Percentiles rank a stretch among this genome's conserved stretches.
These are phyloP conservation scores for Agrochola lychnidis DNA, from an alignment of 2,888 invertebrate species.

Conservation along the genomic window DNA sequence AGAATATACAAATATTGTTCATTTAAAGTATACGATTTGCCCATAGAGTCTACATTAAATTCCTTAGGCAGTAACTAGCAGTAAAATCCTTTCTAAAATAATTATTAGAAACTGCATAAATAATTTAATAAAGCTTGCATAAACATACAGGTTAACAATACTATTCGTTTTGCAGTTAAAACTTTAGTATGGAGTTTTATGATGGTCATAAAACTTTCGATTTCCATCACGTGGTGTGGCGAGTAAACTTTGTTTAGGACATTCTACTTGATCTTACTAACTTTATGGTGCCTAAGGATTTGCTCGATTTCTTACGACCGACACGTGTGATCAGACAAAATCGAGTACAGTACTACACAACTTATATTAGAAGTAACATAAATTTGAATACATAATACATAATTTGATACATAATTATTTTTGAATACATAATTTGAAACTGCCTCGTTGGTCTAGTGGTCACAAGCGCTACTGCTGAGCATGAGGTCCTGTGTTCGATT, in stretches of 20 bases:
- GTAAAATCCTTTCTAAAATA: slow-evolving; percentile 14
- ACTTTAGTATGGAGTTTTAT: slow-evolving; percentile 35
- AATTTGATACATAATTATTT: no score
- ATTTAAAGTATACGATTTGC: no score
- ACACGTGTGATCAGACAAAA: not conserved
- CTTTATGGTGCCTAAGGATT: not conserved
- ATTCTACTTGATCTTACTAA: slow-evolving; percentile 1
- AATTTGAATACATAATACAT: no score
- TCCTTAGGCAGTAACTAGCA: not conserved
- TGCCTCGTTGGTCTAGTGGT: no score
- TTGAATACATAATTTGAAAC: no score
- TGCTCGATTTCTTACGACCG: not conserved
- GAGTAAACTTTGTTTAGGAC: slow-evolving; percentile 23
- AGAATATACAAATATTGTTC: no score
- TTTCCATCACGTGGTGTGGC: slow-evolving; percentile 22
- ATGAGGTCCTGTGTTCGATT: no score
- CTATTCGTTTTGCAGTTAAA: slow-evolving; percentile 57
- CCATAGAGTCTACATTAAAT: no score
- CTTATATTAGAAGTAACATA: no score
- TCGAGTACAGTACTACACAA: not conserved
- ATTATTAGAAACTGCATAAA: slow-evolving; percentile 10
- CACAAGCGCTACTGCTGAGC: no score
- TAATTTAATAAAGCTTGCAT: slow-evolving; percentile 14
- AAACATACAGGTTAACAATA: slow-evolving; percentile 18
- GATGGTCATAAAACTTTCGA: slow-evolving; percentile 41